These are phyloP conservation scores for Opisthocomus hoazin DNA, from an alignment of 2,113 vertebrate genomes.

Conservation along the genomic window DNA sequence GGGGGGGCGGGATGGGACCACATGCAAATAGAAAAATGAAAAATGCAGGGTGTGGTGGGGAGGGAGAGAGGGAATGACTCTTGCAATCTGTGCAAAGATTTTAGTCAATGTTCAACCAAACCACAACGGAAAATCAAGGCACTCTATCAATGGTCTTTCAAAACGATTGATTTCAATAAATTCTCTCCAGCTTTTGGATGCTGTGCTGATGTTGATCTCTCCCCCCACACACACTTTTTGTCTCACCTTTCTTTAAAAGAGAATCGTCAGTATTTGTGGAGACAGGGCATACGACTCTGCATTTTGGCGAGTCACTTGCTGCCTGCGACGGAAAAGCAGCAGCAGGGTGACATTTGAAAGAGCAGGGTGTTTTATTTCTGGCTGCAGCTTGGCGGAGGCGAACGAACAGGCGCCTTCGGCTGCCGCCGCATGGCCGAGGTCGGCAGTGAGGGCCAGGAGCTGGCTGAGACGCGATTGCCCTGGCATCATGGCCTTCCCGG, in stretches of 20 bases:
- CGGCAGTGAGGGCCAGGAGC: neutral
- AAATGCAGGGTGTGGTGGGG: neutral
- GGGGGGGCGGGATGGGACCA: no score
- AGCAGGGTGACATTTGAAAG: neutral
- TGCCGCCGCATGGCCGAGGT: slow-evolving; percentile 71
- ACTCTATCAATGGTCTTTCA: neutral
- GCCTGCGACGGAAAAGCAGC: neutral
- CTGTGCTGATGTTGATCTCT: neutral
- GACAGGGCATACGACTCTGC: neutral
- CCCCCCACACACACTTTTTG: neutral
- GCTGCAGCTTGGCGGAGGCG: no score
- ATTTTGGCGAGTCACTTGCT: neutral
- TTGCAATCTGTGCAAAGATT: neutral
- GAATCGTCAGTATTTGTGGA: neutral
- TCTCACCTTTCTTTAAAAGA: neutral
- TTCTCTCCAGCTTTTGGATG: neutral
- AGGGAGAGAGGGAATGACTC: neutral
- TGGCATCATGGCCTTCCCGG: fast-evolving
- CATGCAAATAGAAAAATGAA: neutral
- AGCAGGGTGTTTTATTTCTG: neutral
- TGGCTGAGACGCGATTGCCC: neutral
- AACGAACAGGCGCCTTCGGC: slow-evolving; percentile 67
- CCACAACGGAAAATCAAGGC: neutral
- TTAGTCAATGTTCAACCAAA: neutral
- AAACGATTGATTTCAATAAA: neutral